Evolutionary conservation across 2,797 vertebrate genomes (phyloP), one percentile per base, ranked within the genome.

Genomic region (Fringilla coelebs): DNA sequence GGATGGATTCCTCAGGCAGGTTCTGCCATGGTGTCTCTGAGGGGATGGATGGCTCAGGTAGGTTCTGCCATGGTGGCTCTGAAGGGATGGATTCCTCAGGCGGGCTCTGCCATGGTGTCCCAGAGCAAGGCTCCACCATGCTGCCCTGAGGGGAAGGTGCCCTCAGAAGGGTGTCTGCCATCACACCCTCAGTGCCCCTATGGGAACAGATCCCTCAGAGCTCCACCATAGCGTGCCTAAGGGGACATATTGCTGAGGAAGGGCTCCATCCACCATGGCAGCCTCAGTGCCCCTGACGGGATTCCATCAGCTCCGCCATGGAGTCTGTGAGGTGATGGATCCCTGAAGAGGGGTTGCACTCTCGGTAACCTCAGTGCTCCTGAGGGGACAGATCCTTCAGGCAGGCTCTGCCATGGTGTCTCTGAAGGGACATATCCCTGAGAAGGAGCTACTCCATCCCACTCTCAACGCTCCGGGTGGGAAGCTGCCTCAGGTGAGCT

Each of bases 181-280:
- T 21, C 32, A 7, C 4, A 13, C 6, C 17, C 34, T 48, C 48
- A 5, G 20, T 20, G n/a, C 25, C 13, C 9, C 17, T 28, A 7
- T 11, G 19, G 40, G n/a, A 24, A 36, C 1, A 1, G 19, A 57
- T 14, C 17, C 22, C 17, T 54, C 68, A 41, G 17, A 54, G 38
- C 51, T 71, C 51, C 31, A 28, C 32, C 18, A 34, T 17, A 5
- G 32, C 15, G 21, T 7, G 20, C 21, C 28, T 38, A 7, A 48
- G 13, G 8, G 2, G 34, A 38, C 0, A 1, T 3, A 24, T 31
- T 3, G 7, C n/a, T 19, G 26, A 31, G 21, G 32, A 24, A 18
- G 19, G 15, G 15, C 7, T 36, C 20, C 28, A 31, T 36, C 20
- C 28, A 31, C 4, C 34, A 38, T 7, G 12, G 28, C 28, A 36